Evolutionary conservation across 2,888 invertebrate genomes (phyloP).

Genomic region (Scaptomyza tumidula): DNA sequence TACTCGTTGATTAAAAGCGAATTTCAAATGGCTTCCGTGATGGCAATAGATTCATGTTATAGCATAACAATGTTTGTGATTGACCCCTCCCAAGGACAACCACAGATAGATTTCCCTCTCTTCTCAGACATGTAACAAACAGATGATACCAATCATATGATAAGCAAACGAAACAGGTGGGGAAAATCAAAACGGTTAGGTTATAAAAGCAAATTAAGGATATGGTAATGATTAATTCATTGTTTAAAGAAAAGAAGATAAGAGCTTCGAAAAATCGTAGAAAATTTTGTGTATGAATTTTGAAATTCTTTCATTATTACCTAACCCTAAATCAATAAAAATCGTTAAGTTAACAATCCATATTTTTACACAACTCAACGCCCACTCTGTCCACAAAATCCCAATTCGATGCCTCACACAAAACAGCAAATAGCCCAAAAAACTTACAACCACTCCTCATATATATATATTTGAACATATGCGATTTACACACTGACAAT

Average conservation of each 20-base stretch:
- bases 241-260: too few species aligned
- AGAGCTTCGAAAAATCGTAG: too few species aligned
- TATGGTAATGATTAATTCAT: too few species aligned
- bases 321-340: background rate
- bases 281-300: background rate
- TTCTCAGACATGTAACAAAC: slow-evolving; percentile 4
- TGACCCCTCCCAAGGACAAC: slow-evolving; percentile 50
- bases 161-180: background rate
- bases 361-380: background rate
- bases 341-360: background rate
- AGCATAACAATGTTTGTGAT: slow-evolving; percentile 40
- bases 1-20: slow-evolving; percentile 57
- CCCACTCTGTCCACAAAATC: slow-evolving; percentile 7
- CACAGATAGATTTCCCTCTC: background rate
- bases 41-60: slow-evolving; percentile 49
- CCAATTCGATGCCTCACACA: background rate
- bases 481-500: slow-evolving; percentile 65
- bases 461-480: slow-evolving; percentile 72
- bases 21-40: slow-evolving; percentile 66
- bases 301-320: background rate
- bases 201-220: too few species aligned
- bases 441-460: slow-evolving; percentile 23
- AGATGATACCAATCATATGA: slow-evolving; percentile 22
- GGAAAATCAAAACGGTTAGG: background rate
- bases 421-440: slow-evolving; percentile 10